Base-by-base conservation (phyloP, 2,113 vertebrate genomes). In the Xenopus borealis region DNA sequence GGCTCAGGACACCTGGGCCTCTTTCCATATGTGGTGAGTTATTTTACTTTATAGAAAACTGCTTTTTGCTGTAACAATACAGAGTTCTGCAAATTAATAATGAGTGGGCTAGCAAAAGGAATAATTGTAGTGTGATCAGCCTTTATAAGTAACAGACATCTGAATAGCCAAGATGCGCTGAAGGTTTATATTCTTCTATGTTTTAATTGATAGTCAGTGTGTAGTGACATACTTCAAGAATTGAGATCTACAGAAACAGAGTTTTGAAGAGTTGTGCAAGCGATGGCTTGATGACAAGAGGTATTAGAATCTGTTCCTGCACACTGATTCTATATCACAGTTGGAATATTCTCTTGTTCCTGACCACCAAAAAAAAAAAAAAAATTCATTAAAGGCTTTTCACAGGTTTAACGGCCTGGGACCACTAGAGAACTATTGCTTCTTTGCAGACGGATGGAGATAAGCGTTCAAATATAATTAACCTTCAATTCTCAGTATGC, bases 381-480 rank as follows among this genome's bases (percentile, higher is more conserved):
- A 90, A 88, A 94, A 92, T 93, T 94, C 88, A 91, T 91, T 92
- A 89, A 88, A 88, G 90, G 89, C 85, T 82, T 87, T 91, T 91
- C 89, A 89, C 89, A 78, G 85, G 86, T 89, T 90, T 92, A 93
- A 92, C 83, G 87, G 89, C 82, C 84, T 86, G 89, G 90, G 89
- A 89, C 85, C 75, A 85, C 87, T 88, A 88, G 86, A 91, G 88
- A 90, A 88, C 89, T 92, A 87, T 88, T 84, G 80, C 86, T 91
- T 92, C 88, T 84, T 88, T 87, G 17, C 87, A 88, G 91, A 92
- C 86, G 89, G 85, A 89, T 89, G 88, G 90, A 91, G 92, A 89
- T 91, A 92, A 89, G 88, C 91, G 91, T 91, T 93, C 89, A 92
- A 91, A 95, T 92, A 94, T 94, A 97, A 98, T 97, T 97, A 96